Conservation (phyloP, 2,888 invertebrate species). For the Machimus rusticus region DNA sequence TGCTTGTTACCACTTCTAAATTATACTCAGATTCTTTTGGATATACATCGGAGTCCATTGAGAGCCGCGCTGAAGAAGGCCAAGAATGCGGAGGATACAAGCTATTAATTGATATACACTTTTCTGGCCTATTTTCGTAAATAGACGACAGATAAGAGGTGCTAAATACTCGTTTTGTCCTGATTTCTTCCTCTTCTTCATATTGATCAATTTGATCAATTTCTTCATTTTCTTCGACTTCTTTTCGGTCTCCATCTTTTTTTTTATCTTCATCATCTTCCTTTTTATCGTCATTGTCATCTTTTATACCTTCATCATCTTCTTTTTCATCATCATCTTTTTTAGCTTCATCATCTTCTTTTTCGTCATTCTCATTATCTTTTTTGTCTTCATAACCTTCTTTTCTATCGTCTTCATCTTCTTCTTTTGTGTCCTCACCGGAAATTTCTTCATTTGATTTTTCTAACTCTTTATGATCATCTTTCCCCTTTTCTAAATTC, state of each 20-base stretch:
- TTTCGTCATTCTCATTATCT: too few relatives aligned
- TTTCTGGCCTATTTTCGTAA: neutral
- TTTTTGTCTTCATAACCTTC: too few relatives aligned
- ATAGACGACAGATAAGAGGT: neutral
- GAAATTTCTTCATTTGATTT: neutral
- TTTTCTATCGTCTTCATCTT: too few relatives aligned
- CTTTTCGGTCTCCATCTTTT: neutral
- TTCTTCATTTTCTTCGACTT: neutral
- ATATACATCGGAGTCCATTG: slow-evolving; percentile 21
- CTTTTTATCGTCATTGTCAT: neutral
- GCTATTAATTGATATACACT: neutral
- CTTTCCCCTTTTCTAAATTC: neutral
- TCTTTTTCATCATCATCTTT: neutral
- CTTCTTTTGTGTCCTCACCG: too few relatives aligned
- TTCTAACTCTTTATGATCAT: neutral
- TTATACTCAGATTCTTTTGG: neutral
- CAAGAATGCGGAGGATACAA: slow-evolving; percentile 15
- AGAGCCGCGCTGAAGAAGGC: neutral
- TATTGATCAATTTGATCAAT: neutral
- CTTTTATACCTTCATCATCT: neutral
- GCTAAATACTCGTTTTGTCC: neutral
- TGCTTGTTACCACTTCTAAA: neutral
- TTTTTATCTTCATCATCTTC: neutral
- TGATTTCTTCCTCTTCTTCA: neutral
- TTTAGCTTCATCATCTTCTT: too few relatives aligned